A percentile compares a stretch with the other conserved stretches of the same genome.
These are phyloP conservation scores for Hydrophis major DNA, from an alignment of 2,797 vertebrate species.

Conservation along the genomic window DNA sequence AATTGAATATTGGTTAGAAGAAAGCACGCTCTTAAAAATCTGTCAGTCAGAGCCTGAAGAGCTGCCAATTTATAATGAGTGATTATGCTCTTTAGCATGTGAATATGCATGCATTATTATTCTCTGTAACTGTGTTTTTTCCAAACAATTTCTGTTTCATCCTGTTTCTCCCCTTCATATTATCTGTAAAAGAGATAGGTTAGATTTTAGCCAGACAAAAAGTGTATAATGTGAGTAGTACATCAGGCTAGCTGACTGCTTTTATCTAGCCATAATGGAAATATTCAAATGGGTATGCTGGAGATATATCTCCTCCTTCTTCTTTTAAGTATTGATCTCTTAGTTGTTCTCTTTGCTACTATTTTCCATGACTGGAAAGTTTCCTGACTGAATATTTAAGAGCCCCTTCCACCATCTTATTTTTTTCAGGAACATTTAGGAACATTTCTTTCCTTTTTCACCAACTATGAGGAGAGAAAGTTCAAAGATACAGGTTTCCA, in stretches of 20 bases:
- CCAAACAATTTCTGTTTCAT: not conserved
- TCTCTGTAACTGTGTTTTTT: not conserved
- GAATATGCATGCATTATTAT: not conserved
- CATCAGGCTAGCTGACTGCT: not conserved
- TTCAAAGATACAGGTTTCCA: not conserved
- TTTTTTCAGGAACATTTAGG: not conserved
- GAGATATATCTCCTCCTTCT: not conserved
- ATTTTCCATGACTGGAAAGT: not conserved
- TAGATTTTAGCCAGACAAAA: not conserved
- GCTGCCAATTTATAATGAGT: not conserved
- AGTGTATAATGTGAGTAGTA: not conserved
- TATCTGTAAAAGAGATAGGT: not conserved
- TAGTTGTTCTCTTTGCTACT: not conserved
- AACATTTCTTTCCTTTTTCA: not conserved
- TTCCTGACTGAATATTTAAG: not conserved
- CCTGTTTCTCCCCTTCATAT: not conserved
- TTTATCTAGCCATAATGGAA: not conserved
- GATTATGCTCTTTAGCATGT: not conserved
- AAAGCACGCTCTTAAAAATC: not conserved
- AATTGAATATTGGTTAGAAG: not conserved
- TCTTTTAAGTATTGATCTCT: not conserved
- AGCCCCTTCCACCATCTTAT: not conserved
- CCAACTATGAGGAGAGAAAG: not conserved
- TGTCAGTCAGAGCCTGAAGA: not conserved
- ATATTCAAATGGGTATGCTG: not conserved